Percentiles rank a stretch among this genome's conserved stretches.
Conservation (phyloP, 2,797 vertebrate genomes). For the Carduelis carduelis region DNA sequence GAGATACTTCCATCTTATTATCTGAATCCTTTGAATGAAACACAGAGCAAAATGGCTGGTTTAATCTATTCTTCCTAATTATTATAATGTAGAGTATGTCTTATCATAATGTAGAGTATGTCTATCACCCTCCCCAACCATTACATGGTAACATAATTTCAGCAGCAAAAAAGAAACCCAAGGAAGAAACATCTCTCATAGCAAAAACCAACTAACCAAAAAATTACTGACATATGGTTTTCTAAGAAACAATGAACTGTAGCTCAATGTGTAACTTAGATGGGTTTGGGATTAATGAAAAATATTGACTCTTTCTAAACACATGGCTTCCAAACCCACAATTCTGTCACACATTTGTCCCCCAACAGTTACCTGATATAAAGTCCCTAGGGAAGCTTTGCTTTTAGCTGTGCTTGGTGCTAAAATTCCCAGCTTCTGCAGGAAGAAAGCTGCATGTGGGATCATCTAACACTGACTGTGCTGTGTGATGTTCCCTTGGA, state of each 20-base stretch:
- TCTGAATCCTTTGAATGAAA: background rate
- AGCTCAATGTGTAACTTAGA: background rate
- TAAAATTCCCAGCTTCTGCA: background rate
- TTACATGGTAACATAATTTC: background rate
- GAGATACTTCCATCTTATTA: background rate
- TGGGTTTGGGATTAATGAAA: background rate
- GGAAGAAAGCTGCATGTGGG: background rate
- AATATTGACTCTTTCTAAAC: background rate
- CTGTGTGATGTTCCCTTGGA: background rate
- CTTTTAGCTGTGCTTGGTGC: background rate
- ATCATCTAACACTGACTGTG: rapidly evolving
- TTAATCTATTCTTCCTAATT: background rate
- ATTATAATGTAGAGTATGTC: rapidly evolving
- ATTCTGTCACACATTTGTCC: background rate
- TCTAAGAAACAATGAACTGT: background rate
- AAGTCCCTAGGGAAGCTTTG: background rate
- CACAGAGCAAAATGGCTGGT: background rate
- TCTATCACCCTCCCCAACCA: background rate
- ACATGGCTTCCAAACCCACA: background rate
- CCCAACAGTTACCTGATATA: background rate
- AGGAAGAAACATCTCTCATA: background rate
- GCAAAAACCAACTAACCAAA: background rate
- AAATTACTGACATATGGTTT: background rate
- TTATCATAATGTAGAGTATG: background rate
- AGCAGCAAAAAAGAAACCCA: background rate